These are phyloP conservation scores for Parelbella ahira DNA, from an alignment of 2,888 invertebrate species.

Conservation along the genomic window DNA sequence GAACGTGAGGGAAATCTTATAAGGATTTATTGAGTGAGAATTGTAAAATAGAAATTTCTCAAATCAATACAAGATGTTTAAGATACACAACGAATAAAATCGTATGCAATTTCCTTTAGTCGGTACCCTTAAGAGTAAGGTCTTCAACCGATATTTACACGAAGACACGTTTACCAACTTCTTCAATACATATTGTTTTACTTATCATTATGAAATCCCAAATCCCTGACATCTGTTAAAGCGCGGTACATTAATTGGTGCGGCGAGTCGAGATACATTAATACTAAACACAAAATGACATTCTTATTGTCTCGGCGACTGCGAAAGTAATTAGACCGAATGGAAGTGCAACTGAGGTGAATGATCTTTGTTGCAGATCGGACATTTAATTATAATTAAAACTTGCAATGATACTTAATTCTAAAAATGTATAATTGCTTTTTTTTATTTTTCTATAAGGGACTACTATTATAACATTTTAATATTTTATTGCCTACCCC, in stretches of 20 bases:
- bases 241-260: constrained; percentile 8
- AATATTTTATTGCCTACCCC: too few relatives aligned
- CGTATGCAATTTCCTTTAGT: too few relatives aligned
- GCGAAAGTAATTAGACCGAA: constrained; percentile 22
- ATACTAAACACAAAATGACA: neutral
- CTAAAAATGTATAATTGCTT: too few relatives aligned
- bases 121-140: too few relatives aligned
- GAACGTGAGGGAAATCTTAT: constrained; percentile 19
- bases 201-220: too few relatives aligned
- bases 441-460: too few relatives aligned
- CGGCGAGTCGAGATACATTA: neutral
- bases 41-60: constrained; percentile 2
- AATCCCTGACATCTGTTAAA: constrained; percentile 11
- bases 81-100: too few relatives aligned
- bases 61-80: neutral
- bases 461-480: too few relatives aligned
- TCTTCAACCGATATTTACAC: neutral
- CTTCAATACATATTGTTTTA: too few relatives aligned
- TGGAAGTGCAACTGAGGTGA: too few relatives aligned
- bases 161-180: neutral
- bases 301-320: constrained; percentile 17
- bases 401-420: too few relatives aligned
- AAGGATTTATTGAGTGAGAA: constrained; percentile 15
- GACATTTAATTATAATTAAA: too few relatives aligned
- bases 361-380: constrained; percentile 8